phyloP scores from a whole-genome alignment of 2,113 vertebrate genomes.

The Synodontis membranacea region DNA sequence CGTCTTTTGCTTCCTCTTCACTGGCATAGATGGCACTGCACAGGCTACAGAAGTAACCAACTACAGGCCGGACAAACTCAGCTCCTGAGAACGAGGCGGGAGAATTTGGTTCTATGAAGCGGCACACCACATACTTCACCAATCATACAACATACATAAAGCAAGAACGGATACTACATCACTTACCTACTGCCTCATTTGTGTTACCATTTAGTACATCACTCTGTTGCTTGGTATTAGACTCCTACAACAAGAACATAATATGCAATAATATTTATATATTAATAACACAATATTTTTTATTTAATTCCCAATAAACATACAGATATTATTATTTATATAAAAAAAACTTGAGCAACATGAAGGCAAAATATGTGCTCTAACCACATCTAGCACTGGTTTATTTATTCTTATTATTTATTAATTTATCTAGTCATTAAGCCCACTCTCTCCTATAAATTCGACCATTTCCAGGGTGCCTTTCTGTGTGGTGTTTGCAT shows the following conservation, averaged over 20 bases:
- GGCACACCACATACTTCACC: not conserved
- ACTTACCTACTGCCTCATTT: conserved; percentile 83
- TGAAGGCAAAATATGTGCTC: not conserved
- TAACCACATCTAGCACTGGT: not conserved
- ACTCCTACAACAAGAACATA: conserved; percentile 16
- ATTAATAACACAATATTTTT: not conserved
- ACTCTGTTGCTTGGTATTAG: conserved; percentile 15
- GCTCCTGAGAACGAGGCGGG: conserved; percentile 58
- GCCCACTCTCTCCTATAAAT: not conserved
- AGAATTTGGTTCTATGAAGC: not conserved
- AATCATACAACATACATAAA: not conserved
- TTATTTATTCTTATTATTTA: not conserved
- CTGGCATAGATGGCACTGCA: conserved; percentile 71
- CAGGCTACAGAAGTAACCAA: conserved; percentile 72
- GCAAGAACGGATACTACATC: not conserved
- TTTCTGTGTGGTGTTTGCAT: no score
- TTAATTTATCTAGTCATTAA: not conserved
- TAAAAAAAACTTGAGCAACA: no score
- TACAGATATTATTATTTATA: no score
- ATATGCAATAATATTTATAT: not conserved
- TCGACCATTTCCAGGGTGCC: not conserved
- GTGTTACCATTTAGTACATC: conserved; percentile 24
- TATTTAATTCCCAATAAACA: no score
- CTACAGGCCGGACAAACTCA: conserved; percentile 70
- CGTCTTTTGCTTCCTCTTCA: conserved; percentile 71